Conservation (phyloP, 2,797 vertebrate genomes). For the Aselliscus stoliczkanus region DNA sequence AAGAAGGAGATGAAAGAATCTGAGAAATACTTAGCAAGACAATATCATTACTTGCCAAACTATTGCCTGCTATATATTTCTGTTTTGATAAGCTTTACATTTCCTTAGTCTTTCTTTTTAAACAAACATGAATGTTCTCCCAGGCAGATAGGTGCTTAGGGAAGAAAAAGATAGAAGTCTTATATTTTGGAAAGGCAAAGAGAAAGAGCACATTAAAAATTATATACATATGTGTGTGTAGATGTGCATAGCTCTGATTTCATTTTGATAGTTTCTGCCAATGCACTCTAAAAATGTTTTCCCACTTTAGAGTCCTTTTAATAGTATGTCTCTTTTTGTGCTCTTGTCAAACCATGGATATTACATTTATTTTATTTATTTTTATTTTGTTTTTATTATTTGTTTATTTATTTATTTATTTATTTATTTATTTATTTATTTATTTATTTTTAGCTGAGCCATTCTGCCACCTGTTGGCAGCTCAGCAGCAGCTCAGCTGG, state of each 20-base stretch:
- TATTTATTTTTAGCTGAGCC: too few species aligned
- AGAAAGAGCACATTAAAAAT: neutral
- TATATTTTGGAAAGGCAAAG: neutral
- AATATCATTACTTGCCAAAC: neutral
- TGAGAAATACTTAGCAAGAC: neutral
- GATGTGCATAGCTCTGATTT: neutral
- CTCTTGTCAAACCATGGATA: neutral
- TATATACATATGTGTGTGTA: neutral
- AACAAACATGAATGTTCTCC: neutral
- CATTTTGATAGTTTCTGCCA: neutral
- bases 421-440: too few species aligned
- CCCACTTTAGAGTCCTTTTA: neutral
- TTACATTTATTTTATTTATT: too few species aligned
- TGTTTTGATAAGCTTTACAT: conserved; percentile 9
- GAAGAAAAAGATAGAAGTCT: neutral
- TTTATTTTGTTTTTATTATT: too few species aligned
- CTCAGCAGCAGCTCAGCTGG: too few species aligned
- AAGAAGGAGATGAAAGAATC: neutral
- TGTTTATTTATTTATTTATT: too few species aligned
- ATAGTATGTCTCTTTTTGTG: neutral
- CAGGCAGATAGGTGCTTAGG: neutral
- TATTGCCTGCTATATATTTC: neutral
- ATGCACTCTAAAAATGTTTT: neutral
- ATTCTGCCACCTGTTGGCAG: too few species aligned
- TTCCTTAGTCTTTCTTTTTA: neutral